A percentile compares a stretch with the other conserved stretches of the same genome.
Conservation (phyloP, 2,797 vertebrate species). For the Sebastes kiyomatsui region DNA sequence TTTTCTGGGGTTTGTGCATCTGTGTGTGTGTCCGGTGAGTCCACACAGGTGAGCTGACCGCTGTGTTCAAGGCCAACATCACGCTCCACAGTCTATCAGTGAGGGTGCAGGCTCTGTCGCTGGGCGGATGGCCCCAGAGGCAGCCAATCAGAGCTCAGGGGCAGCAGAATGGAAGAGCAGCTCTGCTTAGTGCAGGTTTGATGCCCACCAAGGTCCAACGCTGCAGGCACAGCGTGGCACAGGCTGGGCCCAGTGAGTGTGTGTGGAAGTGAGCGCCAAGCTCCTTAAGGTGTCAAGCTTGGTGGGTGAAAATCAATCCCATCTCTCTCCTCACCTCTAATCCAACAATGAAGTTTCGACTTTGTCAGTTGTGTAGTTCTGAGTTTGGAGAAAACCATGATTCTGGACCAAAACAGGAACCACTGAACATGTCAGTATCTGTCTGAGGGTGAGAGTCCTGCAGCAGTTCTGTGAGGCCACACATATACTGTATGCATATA, state of each 20-base stretch:
- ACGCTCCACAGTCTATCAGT: slow-evolving; percentile 69
- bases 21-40: slow-evolving; percentile 7
- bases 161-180: slow-evolving; percentile 64
- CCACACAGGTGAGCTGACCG: slow-evolving; percentile 52
- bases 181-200: slow-evolving; percentile 76
- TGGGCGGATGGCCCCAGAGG: slow-evolving; percentile 58
- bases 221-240: slow-evolving; percentile 55
- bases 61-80: slow-evolving; percentile 40
- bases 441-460: not conserved
- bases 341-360: slow-evolving; percentile 61
- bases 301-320: slow-evolving; percentile 71
- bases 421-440: not conserved
- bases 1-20: not conserved
- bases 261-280: slow-evolving; percentile 48
- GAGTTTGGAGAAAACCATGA: slow-evolving; percentile 17
- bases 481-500: not conserved
- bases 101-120: slow-evolving; percentile 59
- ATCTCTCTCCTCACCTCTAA: slow-evolving; percentile 58
- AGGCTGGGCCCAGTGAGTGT: slow-evolving; percentile 11
- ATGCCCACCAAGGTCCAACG: slow-evolving; percentile 62
- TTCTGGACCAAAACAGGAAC: not conserved
- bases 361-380: slow-evolving; percentile 34
- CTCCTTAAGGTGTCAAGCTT: slow-evolving; percentile 73
- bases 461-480: not conserved
- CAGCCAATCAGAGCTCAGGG: slow-evolving; percentile 63